Evolutionary conservation across 2,888 invertebrate species (phyloP).

Genomic region (Tipula helvola): DNA sequence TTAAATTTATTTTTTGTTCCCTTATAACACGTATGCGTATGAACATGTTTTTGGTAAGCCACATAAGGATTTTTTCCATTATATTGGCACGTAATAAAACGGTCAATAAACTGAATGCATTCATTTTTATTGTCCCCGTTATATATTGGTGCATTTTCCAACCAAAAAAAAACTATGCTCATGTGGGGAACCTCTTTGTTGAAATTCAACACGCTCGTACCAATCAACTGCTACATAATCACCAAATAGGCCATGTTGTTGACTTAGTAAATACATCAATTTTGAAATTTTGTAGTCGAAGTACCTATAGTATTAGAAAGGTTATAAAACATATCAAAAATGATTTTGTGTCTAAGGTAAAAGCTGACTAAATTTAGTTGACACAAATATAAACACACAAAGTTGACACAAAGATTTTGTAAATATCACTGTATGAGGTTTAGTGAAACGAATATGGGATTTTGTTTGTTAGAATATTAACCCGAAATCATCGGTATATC

Average conservation of each 20-base stretch:
- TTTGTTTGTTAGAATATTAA: too few relatives aligned
- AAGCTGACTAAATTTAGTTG: neutral
- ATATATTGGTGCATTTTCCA: conserved; percentile 15
- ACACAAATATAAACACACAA: neutral
- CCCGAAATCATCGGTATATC: too few relatives aligned
- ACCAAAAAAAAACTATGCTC: conserved; percentile 17
- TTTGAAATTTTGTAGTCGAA: neutral
- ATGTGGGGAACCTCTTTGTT: conserved; percentile 20
- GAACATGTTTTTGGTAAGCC: conserved; percentile 17
- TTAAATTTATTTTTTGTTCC: conserved; percentile 16
- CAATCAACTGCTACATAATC: conserved; percentile 14
- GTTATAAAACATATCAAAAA: neutral
- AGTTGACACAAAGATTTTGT: neutral
- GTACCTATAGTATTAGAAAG: neutral
- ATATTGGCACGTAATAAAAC: conserved; percentile 18
- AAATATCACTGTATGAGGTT: too few relatives aligned
- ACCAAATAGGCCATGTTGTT: conserved; percentile 15
- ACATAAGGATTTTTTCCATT: conserved; percentile 18
- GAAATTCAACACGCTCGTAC: conserved; percentile 20
- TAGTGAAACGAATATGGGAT: too few relatives aligned
- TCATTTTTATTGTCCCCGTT: too few relatives aligned
- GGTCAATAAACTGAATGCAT: conserved; percentile 16
- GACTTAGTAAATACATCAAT: neutral
- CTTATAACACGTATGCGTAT: conserved; percentile 19
- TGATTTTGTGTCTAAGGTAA: neutral